A percentile compares a stretch with the other conserved stretches of the same genome.
These are phyloP conservation scores for Choristoneura rosaceana DNA, from an alignment of 2,888 invertebrate species.

Conservation along the genomic window DNA sequence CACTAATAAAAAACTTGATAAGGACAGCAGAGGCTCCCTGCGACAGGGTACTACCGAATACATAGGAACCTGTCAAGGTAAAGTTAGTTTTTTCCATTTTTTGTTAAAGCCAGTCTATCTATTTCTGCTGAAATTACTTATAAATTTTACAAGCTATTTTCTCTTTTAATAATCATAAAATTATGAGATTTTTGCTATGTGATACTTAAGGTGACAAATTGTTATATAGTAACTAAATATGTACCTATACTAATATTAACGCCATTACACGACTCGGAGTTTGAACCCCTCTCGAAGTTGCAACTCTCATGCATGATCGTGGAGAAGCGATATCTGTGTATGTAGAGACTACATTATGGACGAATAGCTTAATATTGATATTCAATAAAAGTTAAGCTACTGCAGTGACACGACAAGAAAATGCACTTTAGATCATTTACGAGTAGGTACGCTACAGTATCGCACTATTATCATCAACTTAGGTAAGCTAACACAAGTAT, in stretches of 20 bases:
- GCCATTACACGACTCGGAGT: background rate
- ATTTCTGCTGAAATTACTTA: too few relatives aligned
- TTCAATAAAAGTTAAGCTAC: conserved; percentile 3
- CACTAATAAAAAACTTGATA: too few relatives aligned
- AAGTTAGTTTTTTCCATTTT: too few relatives aligned
- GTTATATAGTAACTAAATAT: too few relatives aligned
- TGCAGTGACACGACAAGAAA: conserved; percentile 27
- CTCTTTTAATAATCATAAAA: too few relatives aligned
- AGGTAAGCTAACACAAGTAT: background rate
- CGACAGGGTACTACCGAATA: too few relatives aligned
- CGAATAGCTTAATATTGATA: background rate
- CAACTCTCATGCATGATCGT: background rate
- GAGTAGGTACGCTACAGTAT: conserved; percentile 3
- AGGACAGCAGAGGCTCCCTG: too few relatives aligned
- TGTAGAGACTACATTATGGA: background rate
- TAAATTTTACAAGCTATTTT: too few relatives aligned
- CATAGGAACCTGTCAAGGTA: too few relatives aligned
- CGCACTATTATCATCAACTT: conserved; percentile 7
- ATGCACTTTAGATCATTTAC: conserved; percentile 37
- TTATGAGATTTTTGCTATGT: too few relatives aligned
- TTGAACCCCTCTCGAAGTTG: background rate
- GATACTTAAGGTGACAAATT: too few relatives aligned
- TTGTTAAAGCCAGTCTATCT: too few relatives aligned
- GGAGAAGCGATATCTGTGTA: background rate
- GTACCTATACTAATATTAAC: background rate